phyloP scores from a whole-genome alignment of 2,113 vertebrate genomes.

The Synchiropus splendidus region DNA sequence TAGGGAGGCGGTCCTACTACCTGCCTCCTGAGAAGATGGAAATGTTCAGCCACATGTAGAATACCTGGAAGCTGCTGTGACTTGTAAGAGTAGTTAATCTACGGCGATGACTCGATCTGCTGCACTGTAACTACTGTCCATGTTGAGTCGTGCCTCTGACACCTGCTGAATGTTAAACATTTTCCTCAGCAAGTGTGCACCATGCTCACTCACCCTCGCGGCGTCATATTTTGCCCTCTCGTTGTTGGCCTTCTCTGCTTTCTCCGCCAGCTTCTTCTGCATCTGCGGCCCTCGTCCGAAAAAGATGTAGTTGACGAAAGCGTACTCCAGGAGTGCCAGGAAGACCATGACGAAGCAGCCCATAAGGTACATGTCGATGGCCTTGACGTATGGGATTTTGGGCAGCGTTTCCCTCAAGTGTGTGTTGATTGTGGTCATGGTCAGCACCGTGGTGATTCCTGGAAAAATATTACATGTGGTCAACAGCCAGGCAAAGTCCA shows the following conservation, averaged over 20 bases:
- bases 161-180: no score
- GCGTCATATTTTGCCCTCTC: conserved; percentile 79
- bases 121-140: no score
- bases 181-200: no score
- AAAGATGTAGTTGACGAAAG: conserved; percentile 89
- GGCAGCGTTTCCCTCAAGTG: conserved; percentile 82
- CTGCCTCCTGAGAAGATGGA: conserved; percentile 64
- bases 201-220: conserved; percentile 73
- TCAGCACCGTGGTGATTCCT: conserved; percentile 87
- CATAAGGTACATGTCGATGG: conserved; percentile 91
- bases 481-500: no score
- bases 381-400: conserved; percentile 86
- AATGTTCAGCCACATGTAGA: conserved; percentile 43
- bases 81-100: no score
- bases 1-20: conserved; percentile 65
- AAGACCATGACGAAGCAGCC: conserved; percentile 89
- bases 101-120: no score
- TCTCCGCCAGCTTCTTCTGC: conserved; percentile 85
- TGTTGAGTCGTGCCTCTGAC: no score
- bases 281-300: conserved; percentile 84
- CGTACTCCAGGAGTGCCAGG: conserved; percentile 84
- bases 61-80: conserved; percentile 9
- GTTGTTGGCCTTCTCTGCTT: conserved; percentile 81
- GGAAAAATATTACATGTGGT: background rate
- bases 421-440: conserved; percentile 90